Base-by-base conservation (phyloP, 2,888 invertebrate genomes). In the Siphlonurus alternatus region DNA sequence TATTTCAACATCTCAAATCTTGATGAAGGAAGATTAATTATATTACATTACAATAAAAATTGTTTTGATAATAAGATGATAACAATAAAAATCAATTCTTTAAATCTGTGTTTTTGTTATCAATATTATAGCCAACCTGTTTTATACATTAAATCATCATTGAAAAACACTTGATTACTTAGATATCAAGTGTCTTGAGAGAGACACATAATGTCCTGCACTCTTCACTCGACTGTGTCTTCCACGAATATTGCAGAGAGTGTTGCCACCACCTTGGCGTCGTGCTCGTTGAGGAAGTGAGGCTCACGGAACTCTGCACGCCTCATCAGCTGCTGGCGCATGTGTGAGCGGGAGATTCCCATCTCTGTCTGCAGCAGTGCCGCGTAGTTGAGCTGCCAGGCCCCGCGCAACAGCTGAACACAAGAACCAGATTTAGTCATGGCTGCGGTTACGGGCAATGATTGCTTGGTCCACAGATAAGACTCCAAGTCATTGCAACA, bases 281-380 rank as follows among this genome's bases (percentile, higher is more conserved):
- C 65, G 25, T 65, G 65, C 19, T 65, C 65, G 59, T 59, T 65
- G 3, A 65, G 38, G 15, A 56, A 62, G 23, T 53, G 24, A 1
- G 65, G 65, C 38, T 65, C 65, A 19, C 62, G 54, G 59, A 65
- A 62, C 38, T 65, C 65, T n/a, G 65, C 56, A 10, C 65, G 19
- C 15, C 62, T 25, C 1, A 61, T 62, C 5, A 65, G 59, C 20
- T 65, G 65, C 2, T 25, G 61, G 59, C 62, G 51, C 65, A 65
- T 65, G 22, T 65, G 62, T 19, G 54, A 59, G 23, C 24, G 59
- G 22, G 62, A 54, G 1, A 65, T 10, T 23, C 61, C 61, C 7
- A 65, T 38, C 23, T 61, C 61, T 22, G 65, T 65, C 3, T 65
- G 62, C 5, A 65, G 56, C 62, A 65, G 59, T 7, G 59, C 25